Percentiles rank a stretch among this genome's conserved stretches.
These are phyloP conservation scores for Pseudolaguvia tuberculata DNA, from an alignment of 2,113 vertebrate genomes.

Conservation along the genomic window DNA sequence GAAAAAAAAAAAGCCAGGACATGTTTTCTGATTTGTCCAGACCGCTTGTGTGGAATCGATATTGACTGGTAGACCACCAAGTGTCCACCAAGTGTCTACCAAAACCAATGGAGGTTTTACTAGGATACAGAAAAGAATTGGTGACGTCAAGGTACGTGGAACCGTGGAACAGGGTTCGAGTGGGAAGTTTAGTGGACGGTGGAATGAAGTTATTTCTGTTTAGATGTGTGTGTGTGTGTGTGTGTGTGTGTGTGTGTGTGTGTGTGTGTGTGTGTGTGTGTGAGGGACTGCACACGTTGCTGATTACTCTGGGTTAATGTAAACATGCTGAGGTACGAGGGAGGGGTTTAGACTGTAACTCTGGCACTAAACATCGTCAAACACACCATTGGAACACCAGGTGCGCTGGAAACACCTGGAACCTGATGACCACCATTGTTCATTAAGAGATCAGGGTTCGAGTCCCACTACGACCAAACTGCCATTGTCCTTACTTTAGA, in stretches of 20 bases:
- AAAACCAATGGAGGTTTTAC: slow-evolving; percentile 1
- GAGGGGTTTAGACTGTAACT: slow-evolving; percentile 26
- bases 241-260: slow-evolving; percentile 22
- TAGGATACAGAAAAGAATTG: not conserved
- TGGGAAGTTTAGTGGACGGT: not conserved
- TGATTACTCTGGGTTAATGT: slow-evolving; percentile 34
- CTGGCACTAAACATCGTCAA: slow-evolving; percentile 66
- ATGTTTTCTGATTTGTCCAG: slow-evolving; percentile 12
- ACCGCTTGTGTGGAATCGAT: slow-evolving; percentile 13
- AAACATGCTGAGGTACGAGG: slow-evolving; percentile 31
- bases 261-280: slow-evolving; percentile 16
- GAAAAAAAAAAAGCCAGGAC: slow-evolving; percentile 44
- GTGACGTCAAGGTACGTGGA: not conserved
- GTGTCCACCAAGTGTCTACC: no score
- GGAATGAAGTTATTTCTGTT: slow-evolving; percentile 29
- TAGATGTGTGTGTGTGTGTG: no score
- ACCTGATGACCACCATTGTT: slow-evolving; percentile 12
- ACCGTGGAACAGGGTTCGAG: not conserved
- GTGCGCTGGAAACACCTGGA: slow-evolving; percentile 61
- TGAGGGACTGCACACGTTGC: slow-evolving; percentile 33
- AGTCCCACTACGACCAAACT: no score
- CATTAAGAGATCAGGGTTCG: not conserved
- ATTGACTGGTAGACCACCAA: no score
- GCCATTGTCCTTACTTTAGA: no score
- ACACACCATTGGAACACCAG: slow-evolving; percentile 56